Base-by-base conservation (phyloP, 2,797 vertebrate species). In the Rhadinocentrus ornatus region DNA sequence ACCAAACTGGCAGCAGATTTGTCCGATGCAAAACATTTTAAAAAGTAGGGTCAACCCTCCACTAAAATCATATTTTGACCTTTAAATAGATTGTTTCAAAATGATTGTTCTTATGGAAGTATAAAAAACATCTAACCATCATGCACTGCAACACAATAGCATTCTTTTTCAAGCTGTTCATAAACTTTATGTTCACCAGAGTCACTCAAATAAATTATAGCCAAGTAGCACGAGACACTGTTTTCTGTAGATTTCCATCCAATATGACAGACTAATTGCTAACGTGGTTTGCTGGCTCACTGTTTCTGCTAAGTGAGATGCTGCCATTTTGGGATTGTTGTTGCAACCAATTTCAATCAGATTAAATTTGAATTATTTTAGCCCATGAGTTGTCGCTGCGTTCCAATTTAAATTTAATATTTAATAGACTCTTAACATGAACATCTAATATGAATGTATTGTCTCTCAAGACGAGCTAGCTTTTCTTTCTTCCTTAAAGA, bases 101-200 rank as follows among this genome's bases (percentile, higher is more conserved):
- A 48, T 54, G 52, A 81, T 50, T 64, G 78, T 83, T 85, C 74
- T 84, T 73, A 85, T 62, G 78, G 48, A 76, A 80, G 80, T 46
- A 22, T 15, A 29, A 31, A 31, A 63, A 46, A 26, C 24, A 27
- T 53, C 12, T 15, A 56, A 78, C 59, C 70, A 52, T 50, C 39
- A 27, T n/a, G 35, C 46, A 50, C 65, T 12, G 18, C 52, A 44
- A 35, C 56, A 69, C 31, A 66, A 52, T 12, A 22, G 6, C 10
- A 39, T 39, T 53, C 35, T 62, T 39, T 35, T n/a, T 71, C 24
- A 71, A 62, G 27, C 66, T 80, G 56, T 58, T 65, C 41, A 24
- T 68, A 73, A 73, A 9, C 10, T 58, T 2, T 57, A 1, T 18
- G 41, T 18, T 20, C 18, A 18, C 41, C 18, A 13, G 37, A 12